Base-by-base conservation (phyloP, 1,140 invertebrate species). In the Spodoptera frugiperda region DNA sequence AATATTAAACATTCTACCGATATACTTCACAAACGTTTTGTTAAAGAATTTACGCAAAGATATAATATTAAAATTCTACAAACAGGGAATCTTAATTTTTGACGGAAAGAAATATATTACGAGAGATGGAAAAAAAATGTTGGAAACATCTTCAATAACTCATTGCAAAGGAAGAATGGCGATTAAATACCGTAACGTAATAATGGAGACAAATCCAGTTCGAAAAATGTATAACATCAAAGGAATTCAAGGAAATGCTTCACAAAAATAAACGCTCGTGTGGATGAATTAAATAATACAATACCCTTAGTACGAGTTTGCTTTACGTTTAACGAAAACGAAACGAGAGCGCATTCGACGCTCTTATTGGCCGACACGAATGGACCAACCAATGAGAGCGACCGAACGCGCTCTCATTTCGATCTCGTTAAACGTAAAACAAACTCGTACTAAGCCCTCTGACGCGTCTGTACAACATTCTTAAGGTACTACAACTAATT, bases 61-160 rank as follows among this genome's bases (percentile, higher is more conserved):
- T 57, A 72, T 57, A 72, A 53, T 70, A 70, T 71, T 72, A 72
- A n/a, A 72, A 72, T 72, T 72, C 68, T 72, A 55, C 51, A 55
- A 72, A 72, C 19, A 53, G 51, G 51, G 53, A 21, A 57, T 19
- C 53, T 44, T 72, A 53, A 70, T 46, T 55, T 71, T 55, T 17
- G 9, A 39, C 51, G 11, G 10, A 44, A 46, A 57, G 19, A 70
- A 54, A 55, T 39, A 33, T 39, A n/a, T 11, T 5, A 48, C 12
- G 17, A 21, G 12, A 46, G 46, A 39, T 25, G 12, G 25, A 30
- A 44, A 46, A 44, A 46, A 48, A 65, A 48, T 48, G 46, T 65
- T 65, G 5, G 9, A 57, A 72, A 15, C 14, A 57, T 71, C 39
- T 72, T 55, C 30, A 72, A 72, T 72, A 72, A 57, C 51, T 55